Percentiles rank a stretch among this genome's conserved stretches.
These are phyloP conservation scores for Mycetomoellerius zeteki DNA, from an alignment of 1,140 invertebrate species.

Conservation along the genomic window DNA sequence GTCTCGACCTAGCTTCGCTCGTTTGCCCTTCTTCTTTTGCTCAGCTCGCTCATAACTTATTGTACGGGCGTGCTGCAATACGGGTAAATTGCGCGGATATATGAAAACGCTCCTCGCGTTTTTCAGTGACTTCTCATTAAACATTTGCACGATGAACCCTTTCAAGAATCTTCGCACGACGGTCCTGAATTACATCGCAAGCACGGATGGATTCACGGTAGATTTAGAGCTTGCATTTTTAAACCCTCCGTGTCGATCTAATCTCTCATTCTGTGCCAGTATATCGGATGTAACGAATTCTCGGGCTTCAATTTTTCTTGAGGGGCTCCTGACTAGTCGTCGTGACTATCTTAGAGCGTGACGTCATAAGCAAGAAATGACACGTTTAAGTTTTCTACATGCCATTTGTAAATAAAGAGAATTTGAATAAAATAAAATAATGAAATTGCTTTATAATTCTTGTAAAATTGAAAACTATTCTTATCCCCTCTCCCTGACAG, in stretches of 20 bases:
- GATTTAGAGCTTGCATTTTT: conserved; percentile 44
- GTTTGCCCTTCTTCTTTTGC: conserved; percentile 21
- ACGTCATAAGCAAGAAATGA: too few species aligned
- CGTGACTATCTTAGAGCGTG: too few species aligned
- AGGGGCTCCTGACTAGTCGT: background rate
- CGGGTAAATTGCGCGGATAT: conserved; percentile 22
- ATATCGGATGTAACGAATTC: background rate
- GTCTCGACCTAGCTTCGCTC: background rate
- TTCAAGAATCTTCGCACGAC: conserved; percentile 10
- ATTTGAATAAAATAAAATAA: too few species aligned
- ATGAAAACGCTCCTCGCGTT: conserved; percentile 5
- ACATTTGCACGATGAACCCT: conserved; percentile 35
- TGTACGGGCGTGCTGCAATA: background rate
- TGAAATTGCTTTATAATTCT: too few species aligned
- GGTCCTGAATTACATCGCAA: conserved; percentile 37
- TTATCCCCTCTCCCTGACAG: too few species aligned
- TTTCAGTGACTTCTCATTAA: conserved; percentile 42
- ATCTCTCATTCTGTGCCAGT: background rate
- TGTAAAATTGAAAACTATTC: too few species aligned
- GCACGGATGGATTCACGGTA: background rate
- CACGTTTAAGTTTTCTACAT: too few species aligned
- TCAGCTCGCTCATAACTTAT: conserved; percentile 14
- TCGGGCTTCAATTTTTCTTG: background rate
- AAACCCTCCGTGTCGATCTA: conserved; percentile 31
- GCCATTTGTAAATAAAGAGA: too few species aligned